A percentile compares a stretch with the other conserved stretches of the same genome.
Conservation (phyloP, 1,140 invertebrate species). For the Anastatus disparis region DNA sequence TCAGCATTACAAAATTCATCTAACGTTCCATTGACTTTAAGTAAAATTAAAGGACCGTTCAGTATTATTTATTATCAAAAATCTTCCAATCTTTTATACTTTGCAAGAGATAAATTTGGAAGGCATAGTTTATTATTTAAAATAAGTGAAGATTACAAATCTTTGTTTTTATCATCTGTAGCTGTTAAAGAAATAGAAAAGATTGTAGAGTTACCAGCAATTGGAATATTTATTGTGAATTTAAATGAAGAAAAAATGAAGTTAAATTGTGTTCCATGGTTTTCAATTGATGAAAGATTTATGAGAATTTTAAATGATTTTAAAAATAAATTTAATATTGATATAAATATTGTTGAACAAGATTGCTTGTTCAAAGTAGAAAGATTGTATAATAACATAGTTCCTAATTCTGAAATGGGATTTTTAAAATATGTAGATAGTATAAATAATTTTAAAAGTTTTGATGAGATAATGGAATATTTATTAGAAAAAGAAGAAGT, state of each 20-base stretch:
- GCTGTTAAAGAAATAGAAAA: constrained; percentile 68
- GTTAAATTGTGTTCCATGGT: constrained; percentile 63
- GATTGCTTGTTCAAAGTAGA: constrained; percentile 35
- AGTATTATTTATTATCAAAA: constrained; percentile 84
- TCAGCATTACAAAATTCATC: constrained; percentile 53
- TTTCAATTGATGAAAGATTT: constrained; percentile 53
- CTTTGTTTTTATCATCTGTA: constrained; percentile 71
- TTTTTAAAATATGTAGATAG: constrained; percentile 61
- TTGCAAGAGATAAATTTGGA: constrained; percentile 87
- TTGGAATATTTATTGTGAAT: constrained; percentile 76
- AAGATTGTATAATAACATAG: constrained; percentile 15
- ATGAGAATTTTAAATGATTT: constrained; percentile 56
- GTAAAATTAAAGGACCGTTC: constrained; percentile 81
- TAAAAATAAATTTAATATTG: constrained; percentile 55
- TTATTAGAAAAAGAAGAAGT: constrained; percentile 64
- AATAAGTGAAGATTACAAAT: constrained; percentile 57
- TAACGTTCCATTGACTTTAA: constrained; percentile 65
- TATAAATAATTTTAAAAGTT: constrained; percentile 57
- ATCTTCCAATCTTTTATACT: constrained; percentile 74
- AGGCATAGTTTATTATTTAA: constrained; percentile 83
- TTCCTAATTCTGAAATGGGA: constrained; percentile 7
- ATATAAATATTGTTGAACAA: constrained; percentile 49
- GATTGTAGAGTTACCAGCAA: constrained; percentile 78
- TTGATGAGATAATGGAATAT: constrained; percentile 64
- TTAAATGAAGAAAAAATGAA: constrained; percentile 63